These are phyloP conservation scores for Dynastes grantii DNA, from an alignment of 2,888 invertebrate species.

Conservation along the genomic window DNA sequence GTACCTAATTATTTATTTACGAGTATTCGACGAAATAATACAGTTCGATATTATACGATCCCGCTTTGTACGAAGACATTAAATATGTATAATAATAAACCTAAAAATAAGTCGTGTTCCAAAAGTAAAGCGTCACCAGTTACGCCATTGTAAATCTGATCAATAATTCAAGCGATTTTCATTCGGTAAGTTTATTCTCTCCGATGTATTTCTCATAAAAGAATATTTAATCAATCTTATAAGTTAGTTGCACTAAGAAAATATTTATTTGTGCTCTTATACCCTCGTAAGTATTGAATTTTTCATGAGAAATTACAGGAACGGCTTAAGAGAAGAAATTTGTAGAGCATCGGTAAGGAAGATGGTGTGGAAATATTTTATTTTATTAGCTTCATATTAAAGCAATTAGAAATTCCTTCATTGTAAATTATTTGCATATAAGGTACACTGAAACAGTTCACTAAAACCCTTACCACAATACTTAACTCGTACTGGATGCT, in stretches of 20 bases:
- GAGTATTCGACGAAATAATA: conserved; percentile 6
- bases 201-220: conserved; percentile 32
- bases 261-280: conserved; percentile 37
- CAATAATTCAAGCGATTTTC: conserved; percentile 44
- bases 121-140: conserved; percentile 35
- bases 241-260: conserved; percentile 42
- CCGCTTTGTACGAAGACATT: not conserved
- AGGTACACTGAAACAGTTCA: no score
- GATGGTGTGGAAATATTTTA: no score
- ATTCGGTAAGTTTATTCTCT: conserved; percentile 33
- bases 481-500: no score
- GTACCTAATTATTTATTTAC: conserved; percentile 18
- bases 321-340: no score
- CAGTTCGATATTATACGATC: conserved; percentile 13
- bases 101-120: conserved; percentile 33
- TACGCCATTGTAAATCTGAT: conserved; percentile 39
- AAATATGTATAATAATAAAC: conserved; percentile 38
- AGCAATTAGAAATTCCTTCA: no score
- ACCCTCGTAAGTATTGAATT: conserved; percentile 11
- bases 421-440: no score
- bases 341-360: no score
- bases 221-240: conserved; percentile 44
- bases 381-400: no score
- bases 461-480: no score
- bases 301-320: not conserved